Evolutionary conservation across 2,113 vertebrate species (phyloP).

Genomic region (Gambusia affinis): DNA sequence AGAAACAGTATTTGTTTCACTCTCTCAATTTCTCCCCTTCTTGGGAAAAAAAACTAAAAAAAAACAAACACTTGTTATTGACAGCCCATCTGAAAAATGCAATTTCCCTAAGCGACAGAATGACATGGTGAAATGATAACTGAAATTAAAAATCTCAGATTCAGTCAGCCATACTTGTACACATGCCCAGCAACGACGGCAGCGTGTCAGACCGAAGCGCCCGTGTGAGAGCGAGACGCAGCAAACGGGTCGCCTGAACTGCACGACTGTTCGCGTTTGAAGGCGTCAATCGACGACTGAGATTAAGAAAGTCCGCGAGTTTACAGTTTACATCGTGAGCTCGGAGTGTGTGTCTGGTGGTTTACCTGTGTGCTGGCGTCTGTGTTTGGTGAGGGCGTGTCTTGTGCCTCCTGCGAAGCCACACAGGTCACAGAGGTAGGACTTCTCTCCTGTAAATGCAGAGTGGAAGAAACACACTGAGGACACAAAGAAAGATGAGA

Average conservation of each 20-base stretch:
- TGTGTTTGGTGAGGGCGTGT: conserved; percentile 98
- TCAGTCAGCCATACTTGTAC: conserved; percentile 73
- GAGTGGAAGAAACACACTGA: conserved; percentile 66
- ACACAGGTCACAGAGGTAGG: conserved; percentile 98
- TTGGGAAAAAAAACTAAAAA: conserved; percentile 12
- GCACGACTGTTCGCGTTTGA: conserved; percentile 17
- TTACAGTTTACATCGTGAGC: neutral
- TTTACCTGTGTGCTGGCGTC: conserved; percentile 96
- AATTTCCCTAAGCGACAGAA: conserved; percentile 76
- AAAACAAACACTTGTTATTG: conserved; percentile 59
- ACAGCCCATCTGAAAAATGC: conserved; percentile 76
- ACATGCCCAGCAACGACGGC: conserved; percentile 74
- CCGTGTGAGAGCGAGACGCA: conserved; percentile 9
- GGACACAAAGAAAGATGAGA: neutral
- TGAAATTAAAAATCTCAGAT: conserved; percentile 79
- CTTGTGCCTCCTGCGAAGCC: conserved; percentile 97
- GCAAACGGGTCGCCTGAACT: conserved; percentile 40
- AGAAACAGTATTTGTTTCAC: conserved; percentile 72
- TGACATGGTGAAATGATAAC: conserved; percentile 79
- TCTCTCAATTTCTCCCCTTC: conserved; percentile 36
- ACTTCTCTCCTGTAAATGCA: conserved; percentile 95
- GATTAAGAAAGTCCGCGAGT: conserved; percentile 17
- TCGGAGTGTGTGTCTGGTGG: conserved; percentile 1
- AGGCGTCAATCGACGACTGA: conserved; percentile 53
- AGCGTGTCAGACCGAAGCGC: conserved; percentile 55